Base-by-base conservation (phyloP, 2,113 vertebrate genomes). In the Aegotheles bennettii region DNA sequence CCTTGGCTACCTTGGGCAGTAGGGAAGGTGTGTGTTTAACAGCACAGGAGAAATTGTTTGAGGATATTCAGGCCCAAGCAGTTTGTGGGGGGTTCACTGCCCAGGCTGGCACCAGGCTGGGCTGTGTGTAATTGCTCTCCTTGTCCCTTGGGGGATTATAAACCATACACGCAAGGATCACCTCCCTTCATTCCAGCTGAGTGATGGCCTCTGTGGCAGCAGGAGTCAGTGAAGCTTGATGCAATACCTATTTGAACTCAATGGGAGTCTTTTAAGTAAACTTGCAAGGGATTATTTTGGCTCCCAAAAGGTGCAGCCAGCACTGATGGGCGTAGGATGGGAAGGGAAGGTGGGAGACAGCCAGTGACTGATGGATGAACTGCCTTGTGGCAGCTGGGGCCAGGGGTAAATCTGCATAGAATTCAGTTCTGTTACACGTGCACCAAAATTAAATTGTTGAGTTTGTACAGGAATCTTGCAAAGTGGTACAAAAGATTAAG, bases 291-390 rank as follows among this genome's bases (percentile, higher is more conserved):
- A 7, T 71, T 45, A 9, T 4, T 73, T 73, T 16, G 25, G 29
- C 10, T 42, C 43, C 40, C 33, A 18, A 14, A 85, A 76, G 14
- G 38, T 73, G 42, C 21, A 23, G 2, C 13, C 17, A 40, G 84
- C 26, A 25, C 13, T 26, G 70, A 1, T 42, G 70, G n/a, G 78
- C 56, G 48, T 0, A 20, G 85, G 78, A 17, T 5, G 26, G 29
- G 47, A 77, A 65, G 26, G 65, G 63, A 80, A 53, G 24, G 26
- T 59, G 42, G 25, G 50, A 36, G n/a, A 16, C 11, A 35, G 18
- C 2, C 3, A 38, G 43, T 2, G 47, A 7, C 33, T 25, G 2
- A 3, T 3, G 16, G 23, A 2, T 28, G 36, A 69, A 5, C 7
- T 31, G 20, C 9, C 5, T 6, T 24, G 45, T 1, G 25, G 21